Evolutionary conservation across 2,888 invertebrate species (phyloP).

Genomic region (Parascotia fuliginaria): DNA sequence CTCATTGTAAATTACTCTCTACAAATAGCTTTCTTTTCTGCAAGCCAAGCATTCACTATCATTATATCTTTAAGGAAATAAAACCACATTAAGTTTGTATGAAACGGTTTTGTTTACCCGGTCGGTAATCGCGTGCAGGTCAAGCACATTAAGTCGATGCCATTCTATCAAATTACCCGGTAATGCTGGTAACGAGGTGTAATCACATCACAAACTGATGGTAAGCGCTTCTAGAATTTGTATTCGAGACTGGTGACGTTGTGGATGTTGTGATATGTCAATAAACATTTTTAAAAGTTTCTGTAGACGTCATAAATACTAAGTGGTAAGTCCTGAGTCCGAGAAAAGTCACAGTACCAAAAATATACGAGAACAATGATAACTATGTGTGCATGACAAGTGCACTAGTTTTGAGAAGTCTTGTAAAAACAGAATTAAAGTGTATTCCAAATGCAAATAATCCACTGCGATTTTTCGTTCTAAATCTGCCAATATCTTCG

Average conservation of each 20-base stretch:
- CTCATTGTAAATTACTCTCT: background rate
- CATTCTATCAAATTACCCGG: constrained; percentile 10
- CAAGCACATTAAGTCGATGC: constrained; percentile 1
- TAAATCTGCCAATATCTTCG: no score
- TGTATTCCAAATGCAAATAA: no score
- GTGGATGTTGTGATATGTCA: background rate
- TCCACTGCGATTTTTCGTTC: no score
- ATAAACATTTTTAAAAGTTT: no score
- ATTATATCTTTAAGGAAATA: background rate
- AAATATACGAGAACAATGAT: no score
- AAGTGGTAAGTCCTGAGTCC: no score
- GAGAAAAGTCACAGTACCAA: no score
- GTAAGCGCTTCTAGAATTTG: constrained; percentile 2
- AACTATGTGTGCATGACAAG: no score
- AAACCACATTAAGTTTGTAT: constrained; percentile 1
- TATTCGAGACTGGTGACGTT: background rate
- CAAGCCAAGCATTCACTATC: background rate
- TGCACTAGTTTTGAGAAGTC: no score
- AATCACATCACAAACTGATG: background rate
- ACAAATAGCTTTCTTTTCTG: background rate
- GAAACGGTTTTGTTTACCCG: background rate
- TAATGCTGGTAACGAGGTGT: constrained; percentile 6
- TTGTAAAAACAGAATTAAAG: no score
- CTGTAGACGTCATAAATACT: no score
- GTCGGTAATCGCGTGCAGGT: constrained; percentile 6